Base-by-base conservation (phyloP, 2,888 invertebrate genomes). In the Bimastos eiseni region DNA sequence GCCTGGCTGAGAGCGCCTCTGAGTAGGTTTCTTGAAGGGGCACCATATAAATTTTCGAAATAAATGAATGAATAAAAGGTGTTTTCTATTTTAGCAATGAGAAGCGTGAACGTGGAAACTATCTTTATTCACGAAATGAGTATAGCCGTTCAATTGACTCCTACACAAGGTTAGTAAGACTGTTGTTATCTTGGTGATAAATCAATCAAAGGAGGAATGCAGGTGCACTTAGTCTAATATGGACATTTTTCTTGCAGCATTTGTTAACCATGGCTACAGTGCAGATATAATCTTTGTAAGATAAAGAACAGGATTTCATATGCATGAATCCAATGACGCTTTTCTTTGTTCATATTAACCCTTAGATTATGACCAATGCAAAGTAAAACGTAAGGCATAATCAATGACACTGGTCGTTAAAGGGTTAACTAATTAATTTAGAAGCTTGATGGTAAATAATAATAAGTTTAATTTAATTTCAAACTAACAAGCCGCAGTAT, bases 31-130 rank as follows among this genome's bases (percentile, higher is more conserved):
- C n/a, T n/a, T n/a, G n/a, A n/a, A n/a, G n/a, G n/a, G n/a, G n/a
- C n/a, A n/a, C n/a, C n/a, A n/a, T n/a, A n/a, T n/a, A n/a, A n/a
- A n/a, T n/a, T n/a, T n/a, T n/a, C n/a, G n/a, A n/a, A n/a, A n/a
- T n/a, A n/a, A n/a, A n/a, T n/a, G n/a, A n/a, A n/a, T n/a, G n/a
- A n/a, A n/a, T n/a, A n/a, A n/a, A n/a, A n/a, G n/a, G n/a, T n/a
- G 37, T 88, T 34, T 91, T 93, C 91, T 91, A 90, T 84, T 93
- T 89, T 93, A 97, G 97, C 30, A 96, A 97, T 93, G 96, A 96
- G 91, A 98, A 97, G 94, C 96, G 98, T 92, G 97, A 97, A 93
- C 96, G 97, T 91, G 98, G 98, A 15, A 98, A 98, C 95, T 98
- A 97, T 96, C 97, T 97, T 97, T 98, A 97, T 94, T 96, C 96